Base-by-base conservation (phyloP, 2,888 invertebrate genomes). In the Osmoderma eremita region DNA sequence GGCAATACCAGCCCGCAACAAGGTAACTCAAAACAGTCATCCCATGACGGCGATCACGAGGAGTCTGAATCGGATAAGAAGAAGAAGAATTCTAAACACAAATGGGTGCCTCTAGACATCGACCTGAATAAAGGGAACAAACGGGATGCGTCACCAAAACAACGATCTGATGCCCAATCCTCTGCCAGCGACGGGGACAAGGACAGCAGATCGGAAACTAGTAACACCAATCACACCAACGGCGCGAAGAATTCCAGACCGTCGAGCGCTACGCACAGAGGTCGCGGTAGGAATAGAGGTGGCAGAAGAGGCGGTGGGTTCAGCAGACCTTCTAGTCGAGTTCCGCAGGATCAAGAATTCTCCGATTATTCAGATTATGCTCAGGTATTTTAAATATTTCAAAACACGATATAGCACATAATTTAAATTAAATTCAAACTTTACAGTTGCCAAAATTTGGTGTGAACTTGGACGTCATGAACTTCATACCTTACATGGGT, bases 71-170 rank as follows among this genome's bases (percentile, higher is more conserved):
- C 75, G 53, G 83, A 84, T 67, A 83, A 81, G 72, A 84, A 83
- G 73, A 84, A 81, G 74, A 86, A 84, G 77, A 53, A 75, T 20
- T 82, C 82, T 51, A 87, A 87, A 77, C 94, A 94, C 82, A 96
- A 94, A 81, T 97, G 97, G 97, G 91, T 95, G 67, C 96, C 95
- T 0, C 84, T 97, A 68, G 94, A 94, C 76, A 93, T 97, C 70
- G 94, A 95, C 77, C 85, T 92, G 72, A 88, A 90, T 67, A 91
- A 91, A 74, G 87, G 87, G 51, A 83, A 89, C 69, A 88, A 88
- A 77, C 87, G 88, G 74, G 90, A 90, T 53, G 86, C 88, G 67
- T 83, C 86, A 67, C 84, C 85, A 49, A 70, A 70, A 63, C 66
- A 69, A 24, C 54, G 68, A 30, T 62, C 53, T 71, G 68, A 73